Evolutionary conservation across 2,888 invertebrate species (phyloP), one percentile per base, ranked within the genome.

Genomic region (Caenorhabditis wallacei): DNA sequence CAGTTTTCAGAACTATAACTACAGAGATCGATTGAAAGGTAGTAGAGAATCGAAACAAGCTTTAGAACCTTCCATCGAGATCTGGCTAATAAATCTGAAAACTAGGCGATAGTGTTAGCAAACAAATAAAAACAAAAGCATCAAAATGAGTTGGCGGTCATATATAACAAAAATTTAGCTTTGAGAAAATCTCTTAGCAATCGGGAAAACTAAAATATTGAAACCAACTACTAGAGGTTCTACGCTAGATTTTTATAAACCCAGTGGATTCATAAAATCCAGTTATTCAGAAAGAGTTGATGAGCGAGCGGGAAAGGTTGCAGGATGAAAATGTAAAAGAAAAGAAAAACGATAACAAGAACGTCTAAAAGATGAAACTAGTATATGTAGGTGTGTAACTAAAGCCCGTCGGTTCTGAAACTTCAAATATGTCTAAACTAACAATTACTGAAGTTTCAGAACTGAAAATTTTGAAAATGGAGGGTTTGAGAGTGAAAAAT

Each of bases 281-380:
- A 22, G 51, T 26, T 35, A 40, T 40, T 61, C 53, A 54, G 43
- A 71, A 57, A 51, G 59, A 56, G 53, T 37, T 5, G 10, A 26
- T 54, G 35, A 37, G 54, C 20, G 24, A 51, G 54, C 20, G 40
- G 66, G 35, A 22, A 13, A 10, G 54, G 63, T 13, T 43, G 54
- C 5, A 46, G 35, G 68, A 40, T 40, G 54, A 48, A 40, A 30
- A 43, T n/a, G n/a, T n/a, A n/a, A n/a, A n/a, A 72, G 20, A 57
- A 8, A 24, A 66, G 51, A 63, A 78, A 76, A 61, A 61, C 46
- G 68, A 74, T 80, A 80, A 80, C 80, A 80, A 80, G 68, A 80
- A 72, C 61, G 24, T 68, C 80, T 80, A 80, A 54, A 68, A 74
- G 72, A 46, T 68, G 48, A 59, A 80, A 80, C 80, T 72, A 80